Evolutionary conservation across 2,113 vertebrate genomes (phyloP), one percentile per base, ranked within the genome.

Genomic region (Archocentrus centrarchus): DNA sequence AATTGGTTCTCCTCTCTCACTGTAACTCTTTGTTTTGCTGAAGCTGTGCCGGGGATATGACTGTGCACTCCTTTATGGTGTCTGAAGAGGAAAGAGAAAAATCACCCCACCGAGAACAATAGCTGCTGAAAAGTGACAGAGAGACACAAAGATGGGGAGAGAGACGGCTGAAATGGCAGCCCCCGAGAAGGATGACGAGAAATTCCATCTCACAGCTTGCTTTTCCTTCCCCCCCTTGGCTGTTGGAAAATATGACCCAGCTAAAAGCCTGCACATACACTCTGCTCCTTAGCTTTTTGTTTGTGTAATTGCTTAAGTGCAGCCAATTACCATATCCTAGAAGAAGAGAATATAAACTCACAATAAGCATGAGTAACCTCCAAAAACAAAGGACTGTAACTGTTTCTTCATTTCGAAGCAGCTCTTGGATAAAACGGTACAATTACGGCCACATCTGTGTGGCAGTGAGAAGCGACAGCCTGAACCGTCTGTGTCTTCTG

Each of bases 241-340:
- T 81, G 70, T 39, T 85, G 80, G 78, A 93, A 92, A 89, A 85
- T 81, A 50, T 80, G 86, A 87, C 57, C 77, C 80, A 80, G 59
- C 83, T 79, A 70, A 90, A 90, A 75, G 80, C 86, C 27, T 44
- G 27, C 41, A 59, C 76, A 84, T 59, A 61, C 62, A 57, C 76
- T 44, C 41, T 30, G 1, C 20, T 81, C 58, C 41, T 27, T 76
- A 37, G 83, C 73, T 83, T 86, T 86, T 75, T 86, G 78, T 88
- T 87, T 88, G 80, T 86, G 57, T 90, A 89, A 90, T 86, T 86
- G 80, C 82, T 90, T 77, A 88, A 91, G 88, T 85, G 88, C 76
- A 87, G 84, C 68, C 77, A 82, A 88, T 92, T 86, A 85, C 80
- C 50, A 70, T 81, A 80, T 60, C 44, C 70, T 58, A 78, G 66